Evolutionary conservation across 64 coral and sea anemone species (phyloP).

Genomic region (Hydrozoanthus tunicans): DNA sequence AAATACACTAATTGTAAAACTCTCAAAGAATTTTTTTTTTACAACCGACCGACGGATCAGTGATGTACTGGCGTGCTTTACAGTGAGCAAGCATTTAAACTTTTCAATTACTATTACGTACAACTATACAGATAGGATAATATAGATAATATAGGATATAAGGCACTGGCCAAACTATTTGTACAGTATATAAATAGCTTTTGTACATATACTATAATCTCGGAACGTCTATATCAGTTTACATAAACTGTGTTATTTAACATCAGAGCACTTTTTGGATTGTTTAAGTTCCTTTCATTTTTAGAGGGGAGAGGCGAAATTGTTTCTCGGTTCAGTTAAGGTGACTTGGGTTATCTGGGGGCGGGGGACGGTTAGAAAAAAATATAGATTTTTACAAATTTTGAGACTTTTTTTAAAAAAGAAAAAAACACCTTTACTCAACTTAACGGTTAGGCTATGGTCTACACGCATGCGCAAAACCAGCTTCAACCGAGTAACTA

Average conservation of each 20-base stretch:
- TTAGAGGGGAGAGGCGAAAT: background rate
- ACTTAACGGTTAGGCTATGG: no score
- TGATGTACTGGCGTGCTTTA: no score
- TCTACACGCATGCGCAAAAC: no score
- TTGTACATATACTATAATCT: background rate
- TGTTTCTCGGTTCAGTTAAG: background rate
- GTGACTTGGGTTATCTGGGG: background rate
- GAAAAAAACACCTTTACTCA: no score
- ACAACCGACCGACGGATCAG: no score
- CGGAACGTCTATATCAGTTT: background rate
- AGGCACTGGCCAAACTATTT: background rate
- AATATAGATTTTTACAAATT: conserved; percentile 1
- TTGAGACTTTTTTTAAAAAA: background rate
- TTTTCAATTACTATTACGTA: no score
- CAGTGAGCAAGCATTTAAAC: no score
- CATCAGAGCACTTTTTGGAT: background rate
- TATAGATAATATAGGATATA: no score
- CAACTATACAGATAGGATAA: no score
- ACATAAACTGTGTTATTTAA: background rate
- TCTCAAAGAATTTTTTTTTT: no score
- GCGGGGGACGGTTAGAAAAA: background rate
- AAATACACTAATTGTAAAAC: no score
- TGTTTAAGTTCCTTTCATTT: background rate
- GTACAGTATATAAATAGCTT: background rate
- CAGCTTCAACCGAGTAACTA: no score